Evolutionary conservation across 1,140 invertebrate species (phyloP), one percentile per base, ranked within the genome.

Genomic region (Drosophila nikananu): DNA sequence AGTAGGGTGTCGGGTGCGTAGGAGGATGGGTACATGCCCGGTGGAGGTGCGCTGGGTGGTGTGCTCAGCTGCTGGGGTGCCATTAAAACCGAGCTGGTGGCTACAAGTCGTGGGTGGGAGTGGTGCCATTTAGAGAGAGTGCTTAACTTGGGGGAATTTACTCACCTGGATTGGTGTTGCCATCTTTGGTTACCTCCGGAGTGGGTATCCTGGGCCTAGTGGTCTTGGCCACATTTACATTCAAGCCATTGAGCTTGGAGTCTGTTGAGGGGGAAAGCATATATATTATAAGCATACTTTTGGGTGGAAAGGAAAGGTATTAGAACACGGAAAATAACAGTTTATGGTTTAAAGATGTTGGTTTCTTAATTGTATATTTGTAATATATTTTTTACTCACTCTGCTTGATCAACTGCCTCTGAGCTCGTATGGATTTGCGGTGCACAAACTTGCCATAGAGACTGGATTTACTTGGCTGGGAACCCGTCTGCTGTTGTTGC

Each of bases 101-200:
- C 83, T 83, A 71, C 63, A 54, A 7, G 59, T 35, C 25, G 61
- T 42, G 76, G n/a, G n/a, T n/a, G n/a, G n/a, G 51, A 83, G 82
- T 49, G 58, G 52, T 63, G 10, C 57, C 44, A 37, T 39, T 27
- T 32, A 61, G 17, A 41, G 23, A 42, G 55, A 57, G 54, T 41
- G 42, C 32, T 8, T 7, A 17, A 12, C 9, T 32, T 8, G 13
- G 15, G 15, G n/a, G 2, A 15, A 10, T 2, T 3, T 3, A 72
- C 78, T 80, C 62, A 94, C 32, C 94, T 93, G 48, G 94, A 64
- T 55, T 94, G 27, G 96, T 92, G 52, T 95, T 94, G 70, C 95
- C 95, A 74, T 97, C 96, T 76, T 96, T 97, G 15, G 96, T 95
- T 2, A 97, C 96, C 91, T 97, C 97, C 0, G 97, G 97, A 4